A percentile compares a stretch with the other conserved stretches of the same genome.
Conservation (phyloP, 1,140 invertebrate genomes). For the Colletes latitarsis region DNA sequence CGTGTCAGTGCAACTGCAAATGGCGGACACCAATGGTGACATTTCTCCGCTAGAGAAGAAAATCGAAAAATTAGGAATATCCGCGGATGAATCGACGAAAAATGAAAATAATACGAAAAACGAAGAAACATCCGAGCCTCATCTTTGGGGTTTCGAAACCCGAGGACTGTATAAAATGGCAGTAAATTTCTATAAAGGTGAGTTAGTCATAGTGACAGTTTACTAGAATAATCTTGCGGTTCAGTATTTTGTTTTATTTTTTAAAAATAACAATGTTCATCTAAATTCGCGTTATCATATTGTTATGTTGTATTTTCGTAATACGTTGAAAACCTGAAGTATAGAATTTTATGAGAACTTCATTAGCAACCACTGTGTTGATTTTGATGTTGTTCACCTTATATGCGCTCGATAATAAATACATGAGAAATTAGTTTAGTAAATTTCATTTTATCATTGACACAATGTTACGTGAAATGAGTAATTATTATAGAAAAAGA, state of each 20-base stretch:
- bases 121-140: slow-evolving; percentile 63
- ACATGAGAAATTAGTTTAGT: background rate
- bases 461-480: background rate
- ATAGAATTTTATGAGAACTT: slow-evolving; percentile 9
- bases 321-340: background rate
- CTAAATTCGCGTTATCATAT: background rate
- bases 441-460: background rate
- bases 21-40: slow-evolving; percentile 73
- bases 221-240: background rate
- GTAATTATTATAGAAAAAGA: slow-evolving; percentile 91
- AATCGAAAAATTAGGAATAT: slow-evolving; percentile 69
- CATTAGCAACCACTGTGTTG: background rate
- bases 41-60: slow-evolving; percentile 69
- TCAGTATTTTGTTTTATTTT: background rate
- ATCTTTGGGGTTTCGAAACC: slow-evolving; percentile 77
- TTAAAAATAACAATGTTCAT: background rate
- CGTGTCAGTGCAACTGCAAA: slow-evolving; percentile 72
- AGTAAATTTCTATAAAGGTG: slow-evolving; percentile 94
- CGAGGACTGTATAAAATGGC: slow-evolving; percentile 92
- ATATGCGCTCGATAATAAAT: background rate
- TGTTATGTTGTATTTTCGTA: background rate
- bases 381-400: background rate
- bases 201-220: slow-evolving; percentile 46
- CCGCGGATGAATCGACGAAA: slow-evolving; percentile 49
- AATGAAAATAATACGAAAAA: slow-evolving; percentile 39